Conservation (phyloP, 2,888 invertebrate species). For the Drosophila aldrichi region DNA sequence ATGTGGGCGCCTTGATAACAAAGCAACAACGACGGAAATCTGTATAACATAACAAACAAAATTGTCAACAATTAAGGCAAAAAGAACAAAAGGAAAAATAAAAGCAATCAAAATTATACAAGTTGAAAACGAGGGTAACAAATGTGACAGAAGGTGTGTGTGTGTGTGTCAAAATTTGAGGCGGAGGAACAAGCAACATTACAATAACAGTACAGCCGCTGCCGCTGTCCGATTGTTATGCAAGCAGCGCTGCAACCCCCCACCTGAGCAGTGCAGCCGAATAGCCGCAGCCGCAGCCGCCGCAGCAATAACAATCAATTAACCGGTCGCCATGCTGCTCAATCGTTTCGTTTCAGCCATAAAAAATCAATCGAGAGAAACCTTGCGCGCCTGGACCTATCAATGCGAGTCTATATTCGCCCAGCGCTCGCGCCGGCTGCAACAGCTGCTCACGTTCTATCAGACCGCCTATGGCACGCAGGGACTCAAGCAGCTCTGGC, state of each 20-base stretch:
- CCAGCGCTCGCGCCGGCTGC: slow-evolving; percentile 88
- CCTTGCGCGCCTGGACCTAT: slow-evolving; percentile 86
- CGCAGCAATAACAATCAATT: slow-evolving; percentile 44
- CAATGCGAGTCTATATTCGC: slow-evolving; percentile 87
- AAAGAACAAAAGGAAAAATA: slow-evolving; percentile 4
- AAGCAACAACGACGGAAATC: slow-evolving; percentile 44
- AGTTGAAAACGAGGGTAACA: slow-evolving; percentile 46
- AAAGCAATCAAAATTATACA: slow-evolving; percentile 51
- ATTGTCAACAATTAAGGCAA: slow-evolving; percentile 40
- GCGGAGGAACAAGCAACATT: slow-evolving; percentile 50
- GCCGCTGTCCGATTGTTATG: slow-evolving; percentile 65
- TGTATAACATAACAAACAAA: slow-evolving; percentile 11
- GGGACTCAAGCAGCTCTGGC: slow-evolving; percentile 87
- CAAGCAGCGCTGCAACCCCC: slow-evolving; percentile 58
- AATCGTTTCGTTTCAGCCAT: slow-evolving; percentile 82
- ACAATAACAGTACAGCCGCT: slow-evolving; percentile 42
- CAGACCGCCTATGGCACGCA: slow-evolving; percentile 88
- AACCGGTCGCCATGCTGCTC: slow-evolving; percentile 71
- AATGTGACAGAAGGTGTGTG: slow-evolving; percentile 58
- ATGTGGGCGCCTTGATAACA: slow-evolving; percentile 67
- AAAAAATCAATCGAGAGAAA: slow-evolving; percentile 86
- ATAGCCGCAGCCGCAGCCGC: slow-evolving; percentile 1
- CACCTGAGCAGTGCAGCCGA: slow-evolving; percentile 28
- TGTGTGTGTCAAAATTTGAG: slow-evolving; percentile 44
- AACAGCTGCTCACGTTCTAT: slow-evolving; percentile 88